Percentiles rank a stretch among this genome's conserved stretches.
Conservation (phyloP, 1,140 invertebrate genomes). For the Bombus haemorrhoidalis region DNA sequence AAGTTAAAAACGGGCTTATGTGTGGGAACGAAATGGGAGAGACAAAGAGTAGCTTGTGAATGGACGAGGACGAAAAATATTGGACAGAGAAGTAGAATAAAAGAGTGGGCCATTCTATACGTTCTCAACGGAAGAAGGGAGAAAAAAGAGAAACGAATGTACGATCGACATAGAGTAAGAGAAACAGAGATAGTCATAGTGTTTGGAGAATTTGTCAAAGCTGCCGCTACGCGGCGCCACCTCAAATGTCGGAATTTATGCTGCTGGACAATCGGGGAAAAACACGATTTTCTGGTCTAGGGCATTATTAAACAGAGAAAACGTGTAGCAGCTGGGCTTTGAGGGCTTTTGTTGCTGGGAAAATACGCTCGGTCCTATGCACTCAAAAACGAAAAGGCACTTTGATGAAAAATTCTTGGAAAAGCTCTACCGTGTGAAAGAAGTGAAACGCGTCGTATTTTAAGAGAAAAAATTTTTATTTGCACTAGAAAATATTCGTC, state of each 20-base stretch:
- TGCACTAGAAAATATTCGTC: neutral
- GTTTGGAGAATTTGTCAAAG: neutral
- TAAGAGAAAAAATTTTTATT: no score
- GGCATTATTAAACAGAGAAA: neutral
- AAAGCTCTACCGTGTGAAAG: neutral
- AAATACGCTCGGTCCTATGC: neutral
- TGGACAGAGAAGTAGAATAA: conserved; percentile 30
- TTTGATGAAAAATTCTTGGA: neutral
- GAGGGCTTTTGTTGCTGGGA: neutral
- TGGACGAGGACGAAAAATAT: conserved; percentile 13
- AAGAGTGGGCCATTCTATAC: neutral
- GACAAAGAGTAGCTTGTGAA: neutral
- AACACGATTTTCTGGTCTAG: conserved; percentile 9
- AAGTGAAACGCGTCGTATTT: neutral
- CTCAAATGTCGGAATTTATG: neutral
- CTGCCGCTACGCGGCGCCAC: conserved; percentile 18
- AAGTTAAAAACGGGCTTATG: conserved; percentile 32
- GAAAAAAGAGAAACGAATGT: neutral
- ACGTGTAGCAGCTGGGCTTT: neutral
- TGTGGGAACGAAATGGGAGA: neutral
- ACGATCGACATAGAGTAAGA: neutral
- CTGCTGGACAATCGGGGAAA: neutral
- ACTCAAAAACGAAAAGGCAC: neutral
- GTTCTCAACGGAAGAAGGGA: conserved; percentile 11
- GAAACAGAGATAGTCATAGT: conserved; percentile 10